Evolutionary conservation across 1,140 invertebrate species (phyloP), one percentile per base, ranked within the genome.

Genomic region (Thaumatotibia leucotreta): DNA sequence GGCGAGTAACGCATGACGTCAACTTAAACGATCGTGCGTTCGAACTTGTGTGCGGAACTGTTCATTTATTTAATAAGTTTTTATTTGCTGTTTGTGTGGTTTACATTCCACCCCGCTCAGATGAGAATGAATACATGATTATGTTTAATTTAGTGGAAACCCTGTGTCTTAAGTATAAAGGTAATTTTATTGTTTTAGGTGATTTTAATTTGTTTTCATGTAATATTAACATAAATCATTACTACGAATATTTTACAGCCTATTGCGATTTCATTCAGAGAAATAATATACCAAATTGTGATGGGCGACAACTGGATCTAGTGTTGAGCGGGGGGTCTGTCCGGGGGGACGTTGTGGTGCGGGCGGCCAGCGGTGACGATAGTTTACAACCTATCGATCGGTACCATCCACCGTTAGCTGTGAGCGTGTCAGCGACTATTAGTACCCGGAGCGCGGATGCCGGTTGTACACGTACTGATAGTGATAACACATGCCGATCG

Each of bases 81-180:
- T 39, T 39, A 10, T 39, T 39, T 10, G 33, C 33, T 39, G 10
- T 32, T 65, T 72, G 70, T 64, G 52, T 68, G 9, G 24, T 72
- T 4, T 72, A 72, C 20, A 67, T 68, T 24, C 66, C 66, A 10
- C 70, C 66, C 23, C 27, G 62, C 1, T 49, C 63, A 10, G 35
- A 33, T 27, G 70, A 68, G 8, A 66, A 39, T 63, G 70, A 72
- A 31, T 68, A 72, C 27, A 4, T 65, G 23, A 8, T 64, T 24
- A 62, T 68, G 32, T 66, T 72, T 68, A 63, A n/a, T 22, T 22
- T 63, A 31, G 14, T 72, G 17, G 67, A 72, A 45, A 61, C 58
- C 8, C 1, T 62, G 2, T 52, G 65, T 67, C n/a, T 31, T 32
- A 66, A 61, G 20, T 66, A 50, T 58, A 24, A 45, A 39, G 31